These are phyloP conservation scores for Zelleria hepariella DNA, from an alignment of 2,888 invertebrate genomes.

Conservation along the genomic window DNA sequence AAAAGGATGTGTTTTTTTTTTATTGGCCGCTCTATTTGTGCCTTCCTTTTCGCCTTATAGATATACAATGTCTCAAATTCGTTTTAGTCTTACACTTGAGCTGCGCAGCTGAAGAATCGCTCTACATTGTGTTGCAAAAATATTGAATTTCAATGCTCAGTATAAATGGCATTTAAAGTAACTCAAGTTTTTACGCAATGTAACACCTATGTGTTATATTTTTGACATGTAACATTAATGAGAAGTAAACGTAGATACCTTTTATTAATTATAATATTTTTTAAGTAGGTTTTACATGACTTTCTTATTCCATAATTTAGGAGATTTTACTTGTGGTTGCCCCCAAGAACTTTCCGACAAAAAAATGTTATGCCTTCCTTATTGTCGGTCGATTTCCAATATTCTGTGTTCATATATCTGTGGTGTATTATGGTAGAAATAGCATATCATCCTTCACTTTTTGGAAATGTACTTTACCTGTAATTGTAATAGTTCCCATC, in stretches of 20 bases:
- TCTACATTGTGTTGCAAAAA: too few relatives aligned
- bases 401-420: not conserved
- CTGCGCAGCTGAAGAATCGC: too few relatives aligned
- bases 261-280: not conserved
- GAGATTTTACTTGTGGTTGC: not conserved
- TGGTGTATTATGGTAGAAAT: not conserved
- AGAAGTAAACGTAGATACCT: not conserved
- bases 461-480: constrained; percentile 31
- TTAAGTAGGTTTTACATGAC: not conserved
- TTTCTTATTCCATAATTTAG: not conserved
- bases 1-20: too few relatives aligned
- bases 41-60: too few relatives aligned
- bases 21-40: too few relatives aligned
- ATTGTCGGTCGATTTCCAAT: not conserved
- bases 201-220: not conserved
- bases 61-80: too few relatives aligned
- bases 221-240: not conserved
- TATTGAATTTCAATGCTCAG: too few relatives aligned
- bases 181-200: too few relatives aligned
- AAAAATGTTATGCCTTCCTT: not conserved
- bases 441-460: constrained; percentile 16
- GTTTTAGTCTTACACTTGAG: too few relatives aligned
- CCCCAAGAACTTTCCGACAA: not conserved
- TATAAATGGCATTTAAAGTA: too few relatives aligned
- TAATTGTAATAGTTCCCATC: constrained; percentile 36